These are phyloP conservation scores for Periplaneta americana DNA, from an alignment of 1,140 invertebrate genomes.

Conservation along the genomic window DNA sequence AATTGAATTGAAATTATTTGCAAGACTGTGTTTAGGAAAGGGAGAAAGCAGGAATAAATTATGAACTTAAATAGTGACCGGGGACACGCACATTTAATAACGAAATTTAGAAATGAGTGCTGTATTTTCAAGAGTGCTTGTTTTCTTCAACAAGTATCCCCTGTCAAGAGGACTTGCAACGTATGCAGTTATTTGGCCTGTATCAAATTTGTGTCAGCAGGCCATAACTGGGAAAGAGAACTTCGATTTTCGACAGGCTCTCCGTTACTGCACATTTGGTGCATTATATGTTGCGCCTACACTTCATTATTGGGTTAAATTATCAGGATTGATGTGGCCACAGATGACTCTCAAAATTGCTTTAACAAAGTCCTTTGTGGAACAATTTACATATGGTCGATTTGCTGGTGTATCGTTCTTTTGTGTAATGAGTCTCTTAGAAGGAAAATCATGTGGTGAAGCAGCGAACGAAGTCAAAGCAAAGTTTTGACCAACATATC, in stretches of 20 bases:
- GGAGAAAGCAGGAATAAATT: too few species aligned
- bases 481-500: constrained; percentile 68
- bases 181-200: constrained; percentile 67
- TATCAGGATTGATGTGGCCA: constrained; percentile 7
- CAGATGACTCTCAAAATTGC: background rate
- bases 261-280: constrained; percentile 62
- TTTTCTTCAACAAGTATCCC: constrained; percentile 42
- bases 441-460: constrained; percentile 60
- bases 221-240: constrained; percentile 47
- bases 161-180: constrained; percentile 62
- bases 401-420: constrained; percentile 75
- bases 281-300: constrained; percentile 64
- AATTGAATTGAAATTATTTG: too few species aligned
- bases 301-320: constrained; percentile 54
- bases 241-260: constrained; percentile 47
- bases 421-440: constrained; percentile 72
- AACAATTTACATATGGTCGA: constrained; percentile 77
- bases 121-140: constrained; percentile 33
- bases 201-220: constrained; percentile 55
- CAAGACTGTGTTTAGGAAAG: too few species aligned
- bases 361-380: constrained; percentile 38
- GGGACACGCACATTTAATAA: too few species aligned
- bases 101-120: background rate
- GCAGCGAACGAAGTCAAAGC: constrained; percentile 61
- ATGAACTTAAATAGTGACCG: too few species aligned